A percentile compares a stretch with the other conserved stretches of the same genome.
phyloP scores from a whole-genome alignment of 2,113 vertebrate species.

The Sporophila hypoxantha region DNA sequence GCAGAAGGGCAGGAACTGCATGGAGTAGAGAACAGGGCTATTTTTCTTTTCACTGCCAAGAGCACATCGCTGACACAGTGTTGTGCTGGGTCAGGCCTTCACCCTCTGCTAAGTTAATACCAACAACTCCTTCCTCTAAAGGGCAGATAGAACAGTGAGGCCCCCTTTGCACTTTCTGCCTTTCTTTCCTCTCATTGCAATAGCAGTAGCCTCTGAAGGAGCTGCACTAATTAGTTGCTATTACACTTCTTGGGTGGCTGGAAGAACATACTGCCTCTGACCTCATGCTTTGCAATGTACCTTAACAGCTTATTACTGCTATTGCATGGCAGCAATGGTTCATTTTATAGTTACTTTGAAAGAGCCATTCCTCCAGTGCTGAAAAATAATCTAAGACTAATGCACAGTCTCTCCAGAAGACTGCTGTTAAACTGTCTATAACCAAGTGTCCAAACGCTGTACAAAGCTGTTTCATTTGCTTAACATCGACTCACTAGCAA shows the following conservation, averaged over 20 bases:
- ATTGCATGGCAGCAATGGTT: slow-evolving; percentile 17
- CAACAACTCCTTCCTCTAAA: slow-evolving; percentile 27
- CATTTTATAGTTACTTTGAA: slow-evolving; percentile 52
- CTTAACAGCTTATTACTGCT: slow-evolving; percentile 50
- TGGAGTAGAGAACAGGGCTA: background rate
- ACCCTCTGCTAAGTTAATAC: slow-evolving; percentile 20
- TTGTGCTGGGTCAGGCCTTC: slow-evolving; percentile 36
- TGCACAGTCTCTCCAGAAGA: slow-evolving; percentile 34
- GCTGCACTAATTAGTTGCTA: slow-evolving; percentile 32
- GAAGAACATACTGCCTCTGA: slow-evolving; percentile 37
- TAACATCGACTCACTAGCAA: slow-evolving; percentile 35
- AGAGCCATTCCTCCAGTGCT: slow-evolving; percentile 5
- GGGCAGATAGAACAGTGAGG: background rate
- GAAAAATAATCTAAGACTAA: slow-evolving; percentile 50
- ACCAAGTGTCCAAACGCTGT: slow-evolving; percentile 49
- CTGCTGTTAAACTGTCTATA: slow-evolving; percentile 60
- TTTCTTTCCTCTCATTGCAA: background rate
- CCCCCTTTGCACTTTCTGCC: background rate
- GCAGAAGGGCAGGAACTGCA: background rate
- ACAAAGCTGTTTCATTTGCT: slow-evolving; percentile 56
- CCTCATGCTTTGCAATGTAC: slow-evolving; percentile 38
- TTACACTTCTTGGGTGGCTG: slow-evolving; percentile 34
- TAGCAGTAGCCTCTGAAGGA: slow-evolving; percentile 11
- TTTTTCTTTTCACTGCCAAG: slow-evolving; percentile 25
- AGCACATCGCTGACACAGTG: background rate